Evolutionary conservation across 2,113 vertebrate genomes (phyloP).

Genomic region (Mola mola): DNA sequence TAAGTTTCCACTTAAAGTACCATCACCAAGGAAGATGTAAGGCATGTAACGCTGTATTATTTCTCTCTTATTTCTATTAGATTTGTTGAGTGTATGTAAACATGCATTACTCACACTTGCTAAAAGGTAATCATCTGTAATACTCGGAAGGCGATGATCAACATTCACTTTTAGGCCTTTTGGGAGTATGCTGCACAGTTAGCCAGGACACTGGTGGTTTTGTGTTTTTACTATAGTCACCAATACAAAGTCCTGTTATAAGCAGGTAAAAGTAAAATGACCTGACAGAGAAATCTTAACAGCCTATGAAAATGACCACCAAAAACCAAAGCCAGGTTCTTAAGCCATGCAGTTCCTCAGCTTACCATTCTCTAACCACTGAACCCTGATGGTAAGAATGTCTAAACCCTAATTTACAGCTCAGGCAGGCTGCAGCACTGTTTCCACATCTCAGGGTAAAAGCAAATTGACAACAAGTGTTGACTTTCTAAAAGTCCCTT

Average conservation of each 20-base stretch:
- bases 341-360: slow-evolving; percentile 15
- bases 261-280: slow-evolving; percentile 40
- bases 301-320: slow-evolving; percentile 23
- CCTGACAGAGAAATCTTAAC: slow-evolving; percentile 17
- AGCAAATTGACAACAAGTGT: no score
- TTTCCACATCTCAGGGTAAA: not conserved
- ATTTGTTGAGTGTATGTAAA: no score
- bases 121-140: no score
- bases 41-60: no score
- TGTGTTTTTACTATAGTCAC: slow-evolving; percentile 13
- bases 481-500: no score
- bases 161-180: no score
- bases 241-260: slow-evolving; percentile 19
- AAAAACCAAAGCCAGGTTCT: slow-evolving; percentile 41
- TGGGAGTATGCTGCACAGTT: not conserved
- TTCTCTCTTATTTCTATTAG: no score
- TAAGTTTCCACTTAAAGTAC: no score
- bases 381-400: slow-evolving; percentile 17
- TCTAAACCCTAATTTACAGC: slow-evolving; percentile 1
- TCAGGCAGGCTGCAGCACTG: not conserved
- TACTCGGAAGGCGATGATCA: no score
- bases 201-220: not conserved
- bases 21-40: no score
- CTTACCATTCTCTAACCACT: slow-evolving; percentile 29
- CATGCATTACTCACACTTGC: no score